Evolutionary conservation across 2,113 vertebrate species (phyloP).

Genomic region (Origma solitaria): DNA sequence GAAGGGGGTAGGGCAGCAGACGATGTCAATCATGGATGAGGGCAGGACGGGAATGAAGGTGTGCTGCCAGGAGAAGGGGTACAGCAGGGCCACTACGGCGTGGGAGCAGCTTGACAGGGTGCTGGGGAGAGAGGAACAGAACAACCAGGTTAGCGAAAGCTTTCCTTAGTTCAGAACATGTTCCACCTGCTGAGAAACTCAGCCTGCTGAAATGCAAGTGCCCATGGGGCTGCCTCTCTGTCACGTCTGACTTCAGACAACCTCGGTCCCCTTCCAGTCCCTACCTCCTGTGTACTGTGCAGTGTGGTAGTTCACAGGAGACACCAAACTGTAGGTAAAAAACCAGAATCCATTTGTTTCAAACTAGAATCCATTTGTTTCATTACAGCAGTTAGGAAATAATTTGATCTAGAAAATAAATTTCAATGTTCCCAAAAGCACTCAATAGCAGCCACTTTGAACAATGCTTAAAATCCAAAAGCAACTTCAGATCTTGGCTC

Average conservation of each 20-base stretch:
- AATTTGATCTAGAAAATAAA: not conserved
- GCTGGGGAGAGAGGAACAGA: constrained; percentile 69
- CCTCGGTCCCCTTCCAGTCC: not conserved
- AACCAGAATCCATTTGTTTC: not conserved
- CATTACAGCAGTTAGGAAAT: not conserved
- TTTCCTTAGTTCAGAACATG: not conserved
- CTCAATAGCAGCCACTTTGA: not conserved
- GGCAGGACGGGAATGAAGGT: constrained; percentile 99
- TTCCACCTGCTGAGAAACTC: not conserved
- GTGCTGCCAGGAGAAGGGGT: constrained; percentile 99
- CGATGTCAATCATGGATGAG: constrained; percentile 95
- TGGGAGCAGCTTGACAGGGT: constrained; percentile 98
- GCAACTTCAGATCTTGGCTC: not conserved
- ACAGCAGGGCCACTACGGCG: constrained; percentile 93
- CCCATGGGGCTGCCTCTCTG: not conserved
- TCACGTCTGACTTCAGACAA: not conserved
- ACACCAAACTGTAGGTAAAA: not conserved
- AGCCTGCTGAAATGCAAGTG: not conserved
- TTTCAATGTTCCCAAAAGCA: not conserved
- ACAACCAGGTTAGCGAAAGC: not conserved
- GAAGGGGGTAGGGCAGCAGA: constrained; percentile 98
- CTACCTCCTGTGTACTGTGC: not conserved
- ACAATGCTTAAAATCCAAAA: not conserved
- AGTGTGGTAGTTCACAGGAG: not conserved
- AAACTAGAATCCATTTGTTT: not conserved